Evolutionary conservation across 37 sponge, comb jelly and placozoan species (phyloP), one percentile per base, ranked within the genome.

Genomic region (Diacarnus erythraeanus): DNA sequence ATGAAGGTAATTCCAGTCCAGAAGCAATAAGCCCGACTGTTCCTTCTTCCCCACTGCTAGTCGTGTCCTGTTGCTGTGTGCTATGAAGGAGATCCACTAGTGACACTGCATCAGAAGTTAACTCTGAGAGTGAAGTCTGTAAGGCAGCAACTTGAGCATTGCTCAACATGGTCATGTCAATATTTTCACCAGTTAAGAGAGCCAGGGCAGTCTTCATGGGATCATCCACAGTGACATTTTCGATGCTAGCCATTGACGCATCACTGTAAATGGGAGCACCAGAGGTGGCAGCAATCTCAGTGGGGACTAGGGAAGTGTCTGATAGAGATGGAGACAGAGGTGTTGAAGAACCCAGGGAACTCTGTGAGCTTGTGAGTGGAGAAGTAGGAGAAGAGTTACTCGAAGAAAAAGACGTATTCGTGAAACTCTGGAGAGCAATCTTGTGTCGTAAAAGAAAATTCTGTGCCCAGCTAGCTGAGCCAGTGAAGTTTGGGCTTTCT

Each of bases 391-490:
- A 61, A 29, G 70, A 36, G 21, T 36, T 27, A 8, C 66, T 35
- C 65, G 65, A 64, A 54, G 75, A 12, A 30, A 8, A 43, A 40
- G 77, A 17, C 23, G 47, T 22, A 1, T 18, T 38, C 3, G 70
- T 47, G 27, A 47, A 33, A 22, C 38, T 54, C 38, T 81, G 77
- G 31, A 92, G 88, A 42, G 76, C 63, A 10, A 92, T 73, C 43
- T 71, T 75, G 69, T 92, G 88, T 20, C 93, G 80, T 23, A 80
- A 79, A 15, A 92, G 82, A 27, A 92, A 92, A 69, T 92, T 92
- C 72, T 92, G 93, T n/a, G 88, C 82, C 93, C 93, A 92, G 74
- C 93, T 92, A 10, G 93, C 93, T 21, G 93, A 92, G 9, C 84
- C 93, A 31, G 93, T 92, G 71, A 92, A 92, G 39, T 66, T 87